Evolutionary conservation across 2,888 invertebrate species (phyloP), one percentile per base, ranked within the genome.

Genomic region (Cataglyphis albicans): DNA sequence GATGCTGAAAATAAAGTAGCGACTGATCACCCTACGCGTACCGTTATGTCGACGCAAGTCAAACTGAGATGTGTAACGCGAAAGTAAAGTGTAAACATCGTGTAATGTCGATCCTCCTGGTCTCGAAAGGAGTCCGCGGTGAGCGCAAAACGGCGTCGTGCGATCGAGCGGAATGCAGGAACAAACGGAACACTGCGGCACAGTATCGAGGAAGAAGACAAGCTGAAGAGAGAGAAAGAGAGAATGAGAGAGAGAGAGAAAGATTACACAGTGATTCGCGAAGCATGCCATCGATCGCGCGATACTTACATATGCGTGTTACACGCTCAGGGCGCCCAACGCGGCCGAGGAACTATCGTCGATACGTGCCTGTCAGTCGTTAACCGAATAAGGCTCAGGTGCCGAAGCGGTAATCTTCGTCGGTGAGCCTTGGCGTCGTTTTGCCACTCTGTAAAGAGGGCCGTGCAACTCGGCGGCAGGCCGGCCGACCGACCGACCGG

Each of bases 361-460:
- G 81, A 78, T 78, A 84, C 63, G 74, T 59, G 75, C 65, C 32
- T 75, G 68, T 83, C 78, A 86, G 81, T 82, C 86, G 84, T 88
- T 88, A 86, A 86, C 88, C 87, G 88, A 88, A 86, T 86, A 86
- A 86, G 88, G 87, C 78, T 88, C 81, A 86, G 86, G 89, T 88
- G 84, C 72, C 84, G 76, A 82, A 86, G 87, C 85, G 87, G 82
- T 81, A 88, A 88, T 84, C 81, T 88, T 75, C 81, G 52, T 18
- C 57, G 81, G 80, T 81, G 64, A 82, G 84, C 82, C 44, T 44
- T 41, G 32, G 3, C 55, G 80, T 70, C 81, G 84, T 80, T 84
- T 84, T 76, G 73, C 35, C 75, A 57, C 61, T 65, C 74, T 59
- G 87, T 64, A 82, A 84, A 81, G 84, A 82, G 86, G 72, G 67